phyloP scores from a whole-genome alignment of 2,797 vertebrate genomes.

The Melopsittacus undulatus region DNA sequence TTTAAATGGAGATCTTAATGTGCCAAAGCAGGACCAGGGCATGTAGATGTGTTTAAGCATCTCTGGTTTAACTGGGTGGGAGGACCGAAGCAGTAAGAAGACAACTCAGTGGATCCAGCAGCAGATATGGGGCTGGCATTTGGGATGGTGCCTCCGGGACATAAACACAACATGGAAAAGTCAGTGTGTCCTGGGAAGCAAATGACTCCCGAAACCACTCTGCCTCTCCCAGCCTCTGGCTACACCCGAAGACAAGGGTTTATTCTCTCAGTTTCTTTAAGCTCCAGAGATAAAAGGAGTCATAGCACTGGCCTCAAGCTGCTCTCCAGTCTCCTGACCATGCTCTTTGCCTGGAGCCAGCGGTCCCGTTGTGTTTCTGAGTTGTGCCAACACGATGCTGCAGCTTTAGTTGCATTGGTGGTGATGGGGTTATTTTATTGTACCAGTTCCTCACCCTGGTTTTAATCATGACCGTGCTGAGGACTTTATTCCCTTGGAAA shows the following conservation, averaged over 20 bases:
- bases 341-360: background rate
- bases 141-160: background rate
- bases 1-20: background rate
- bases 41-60: background rate
- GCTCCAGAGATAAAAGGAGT: slow-evolving; percentile 6
- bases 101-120: background rate
- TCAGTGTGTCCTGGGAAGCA: background rate
- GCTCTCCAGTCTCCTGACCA: background rate
- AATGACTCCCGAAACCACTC: background rate
- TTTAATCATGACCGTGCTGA: background rate
- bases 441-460: background rate
- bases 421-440: background rate
- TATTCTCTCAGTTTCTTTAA: background rate
- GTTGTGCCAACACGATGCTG: background rate
- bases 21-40: background rate
- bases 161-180: background rate
- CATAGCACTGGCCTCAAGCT: background rate
- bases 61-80: background rate
- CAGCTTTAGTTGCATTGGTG: background rate
- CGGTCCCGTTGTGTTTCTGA: background rate
- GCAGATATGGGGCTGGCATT: background rate
- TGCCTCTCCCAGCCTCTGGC: background rate
- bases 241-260: background rate
- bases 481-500: background rate
- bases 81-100: background rate